These are phyloP conservation scores for Cheilosia urbana DNA, from an alignment of 2,888 invertebrate genomes.

Conservation along the genomic window DNA sequence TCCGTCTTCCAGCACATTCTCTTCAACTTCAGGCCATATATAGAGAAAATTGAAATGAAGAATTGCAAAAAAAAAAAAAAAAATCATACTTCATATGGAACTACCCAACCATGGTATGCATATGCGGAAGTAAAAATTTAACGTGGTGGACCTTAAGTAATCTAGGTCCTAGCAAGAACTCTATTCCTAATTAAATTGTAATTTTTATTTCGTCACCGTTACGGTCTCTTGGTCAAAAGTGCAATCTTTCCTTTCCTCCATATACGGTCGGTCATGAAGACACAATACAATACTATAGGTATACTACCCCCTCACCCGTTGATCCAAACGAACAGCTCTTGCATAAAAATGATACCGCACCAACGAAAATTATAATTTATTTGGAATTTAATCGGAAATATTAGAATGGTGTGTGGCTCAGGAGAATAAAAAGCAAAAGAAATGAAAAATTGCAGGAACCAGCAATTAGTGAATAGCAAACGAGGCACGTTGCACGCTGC, in stretches of 20 bases:
- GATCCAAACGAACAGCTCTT: conserved; percentile 10
- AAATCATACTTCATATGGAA: too few relatives aligned
- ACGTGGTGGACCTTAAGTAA: background rate
- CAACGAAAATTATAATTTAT: conserved; percentile 43
- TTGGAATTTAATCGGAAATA: conserved; percentile 57
- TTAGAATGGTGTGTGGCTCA: conserved; percentile 47
- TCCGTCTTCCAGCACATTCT: too few relatives aligned
- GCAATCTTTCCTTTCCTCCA: background rate
- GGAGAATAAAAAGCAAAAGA: conserved; percentile 25
- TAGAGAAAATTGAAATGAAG: too few relatives aligned
- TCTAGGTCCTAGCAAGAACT: background rate
- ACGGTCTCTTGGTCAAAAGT: conserved; percentile 12
- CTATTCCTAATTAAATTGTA: conserved; percentile 2
- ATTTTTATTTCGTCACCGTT: conserved; percentile 16
- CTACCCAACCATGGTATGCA: background rate
- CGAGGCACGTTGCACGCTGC: conserved; percentile 61
- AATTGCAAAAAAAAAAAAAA: too few relatives aligned
- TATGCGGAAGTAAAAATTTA: background rate
- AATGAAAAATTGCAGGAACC: conserved; percentile 68
- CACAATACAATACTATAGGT: background rate
- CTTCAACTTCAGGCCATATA: too few relatives aligned
- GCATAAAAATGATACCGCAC: conserved; percentile 40
- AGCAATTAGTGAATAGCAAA: conserved; percentile 71
- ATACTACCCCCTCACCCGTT: too few relatives aligned
- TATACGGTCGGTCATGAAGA: conserved; percentile 15